Evolutionary conservation across 2,888 invertebrate species (phyloP), one percentile per base, ranked within the genome.

Genomic region (Drosophila lutescens): DNA sequence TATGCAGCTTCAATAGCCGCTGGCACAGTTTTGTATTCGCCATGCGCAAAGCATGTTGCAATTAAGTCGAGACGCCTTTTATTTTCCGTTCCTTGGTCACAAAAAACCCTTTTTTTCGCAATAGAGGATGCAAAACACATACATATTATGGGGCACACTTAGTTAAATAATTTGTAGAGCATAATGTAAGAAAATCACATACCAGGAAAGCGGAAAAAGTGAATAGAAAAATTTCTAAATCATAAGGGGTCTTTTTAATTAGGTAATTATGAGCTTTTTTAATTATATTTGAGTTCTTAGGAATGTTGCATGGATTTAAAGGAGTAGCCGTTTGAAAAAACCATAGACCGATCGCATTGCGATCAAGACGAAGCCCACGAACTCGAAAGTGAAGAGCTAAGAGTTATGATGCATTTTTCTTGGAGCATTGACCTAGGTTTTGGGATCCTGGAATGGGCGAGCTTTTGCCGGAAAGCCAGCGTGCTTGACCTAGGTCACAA

Each of bases 21-120:
- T 57, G 79, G 53, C 79, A 56, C 46, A 49, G 67, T 61, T 47
- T 47, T 65, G 61, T 47, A 68, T 61, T 73, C 81, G 78, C 79
- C 78, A 78, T 78, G 78, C 78, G 78, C 78, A 79, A 38, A 73
- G 65, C 82, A 77, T 72, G 58, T 36, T 26, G 26, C 54, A 54
- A 26, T 38, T 40, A 47, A 47, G 47, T 47, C 47, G 10, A 30
- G 30, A 32, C 30, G 47, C 47, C 47, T 47, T 32, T 47, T 47
- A 47, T 32, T 32, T 10, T 15, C 10, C 12, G 47, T 47, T 15
- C 47, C 32, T 32, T 32, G 5, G 47, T 12, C 15, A 10, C 12
- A 30, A 32, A 32, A 47, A 13, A 13, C n/a, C 30, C 12, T 12
- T 46, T 30, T 30, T 47, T 30, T 17, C 30, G 47, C 47, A 10